These are phyloP conservation scores for Ovis canadensis DNA, from an alignment of 2,113 vertebrate species.

Conservation along the genomic window DNA sequence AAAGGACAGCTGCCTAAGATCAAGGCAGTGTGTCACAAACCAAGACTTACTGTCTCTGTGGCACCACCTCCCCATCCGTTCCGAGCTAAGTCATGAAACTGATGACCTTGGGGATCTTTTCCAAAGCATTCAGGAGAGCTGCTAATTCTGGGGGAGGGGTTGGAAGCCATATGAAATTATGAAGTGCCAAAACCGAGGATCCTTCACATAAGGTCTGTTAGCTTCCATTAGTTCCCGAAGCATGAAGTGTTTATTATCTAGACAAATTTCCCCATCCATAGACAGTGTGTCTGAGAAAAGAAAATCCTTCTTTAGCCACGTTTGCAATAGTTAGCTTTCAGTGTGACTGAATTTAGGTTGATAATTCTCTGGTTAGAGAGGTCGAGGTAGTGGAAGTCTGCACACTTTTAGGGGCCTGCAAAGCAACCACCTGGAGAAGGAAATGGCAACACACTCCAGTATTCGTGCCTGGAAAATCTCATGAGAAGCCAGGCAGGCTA, in stretches of 20 bases:
- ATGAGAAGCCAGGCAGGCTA: not conserved
- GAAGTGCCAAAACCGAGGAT: not conserved
- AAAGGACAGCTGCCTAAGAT: constrained; percentile 32
- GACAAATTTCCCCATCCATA: not conserved
- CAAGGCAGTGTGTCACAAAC: not conserved
- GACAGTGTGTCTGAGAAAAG: not conserved
- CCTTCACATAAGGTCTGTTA: not conserved
- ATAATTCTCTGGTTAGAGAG: not conserved
- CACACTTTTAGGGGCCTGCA: not conserved
- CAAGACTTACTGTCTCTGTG: not conserved
- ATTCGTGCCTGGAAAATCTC: not conserved
- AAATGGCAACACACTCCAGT: not conserved
- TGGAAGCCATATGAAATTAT: not conserved
- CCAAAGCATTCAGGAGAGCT: not conserved
- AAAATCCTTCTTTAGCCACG: not conserved
- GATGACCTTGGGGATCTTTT: constrained; percentile 11
- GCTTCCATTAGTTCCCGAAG: not conserved
- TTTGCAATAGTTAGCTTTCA: not conserved
- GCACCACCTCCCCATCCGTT: not conserved
- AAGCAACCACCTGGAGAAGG: not conserved
- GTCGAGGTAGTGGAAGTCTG: accelerated
- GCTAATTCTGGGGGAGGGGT: not conserved
- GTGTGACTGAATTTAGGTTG: not conserved
- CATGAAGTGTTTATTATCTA: not conserved
- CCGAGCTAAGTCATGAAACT: not conserved